A percentile compares a stretch with the other conserved stretches of the same genome.
phyloP scores from a whole-genome alignment of 2,888 invertebrate species.

The Dynastes hyllus region DNA sequence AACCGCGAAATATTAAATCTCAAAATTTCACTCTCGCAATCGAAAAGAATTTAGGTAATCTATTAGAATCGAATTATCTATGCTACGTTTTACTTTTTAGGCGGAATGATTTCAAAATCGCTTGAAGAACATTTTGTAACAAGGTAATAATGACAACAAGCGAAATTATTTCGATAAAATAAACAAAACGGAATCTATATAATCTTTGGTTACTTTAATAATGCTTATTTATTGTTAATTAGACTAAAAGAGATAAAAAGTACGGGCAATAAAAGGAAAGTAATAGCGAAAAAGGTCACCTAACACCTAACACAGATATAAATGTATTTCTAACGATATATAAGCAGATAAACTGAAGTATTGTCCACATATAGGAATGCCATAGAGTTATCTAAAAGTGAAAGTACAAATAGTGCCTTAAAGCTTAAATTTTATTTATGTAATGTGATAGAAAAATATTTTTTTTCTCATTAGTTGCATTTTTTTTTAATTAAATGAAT shows the following conservation, averaged over 20 bases:
- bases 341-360: not conserved
- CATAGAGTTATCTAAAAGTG: conserved; percentile 7
- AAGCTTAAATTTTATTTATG: conserved; percentile 18
- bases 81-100: not conserved
- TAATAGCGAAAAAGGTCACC: conserved; percentile 13
- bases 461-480: too few species aligned
- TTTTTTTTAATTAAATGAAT: too few species aligned
- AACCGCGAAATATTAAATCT: too few species aligned
- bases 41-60: too few species aligned
- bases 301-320: not conserved
- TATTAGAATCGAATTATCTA: not conserved
- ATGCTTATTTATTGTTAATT: not conserved
- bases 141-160: not conserved
- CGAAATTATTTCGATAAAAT: not conserved
- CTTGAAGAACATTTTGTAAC: not conserved
- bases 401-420: conserved; percentile 17
- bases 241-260: not conserved
- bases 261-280: conserved; percentile 5
- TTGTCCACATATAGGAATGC: not conserved
- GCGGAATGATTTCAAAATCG: not conserved
- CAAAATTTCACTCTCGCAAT: too few species aligned
- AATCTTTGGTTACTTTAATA: too few species aligned
- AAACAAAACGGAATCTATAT: not conserved
- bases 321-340: not conserved
- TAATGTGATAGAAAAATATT: not conserved